Evolutionary conservation across 2,113 vertebrate genomes (phyloP).

Genomic region (Percopsis transmontana): DNA sequence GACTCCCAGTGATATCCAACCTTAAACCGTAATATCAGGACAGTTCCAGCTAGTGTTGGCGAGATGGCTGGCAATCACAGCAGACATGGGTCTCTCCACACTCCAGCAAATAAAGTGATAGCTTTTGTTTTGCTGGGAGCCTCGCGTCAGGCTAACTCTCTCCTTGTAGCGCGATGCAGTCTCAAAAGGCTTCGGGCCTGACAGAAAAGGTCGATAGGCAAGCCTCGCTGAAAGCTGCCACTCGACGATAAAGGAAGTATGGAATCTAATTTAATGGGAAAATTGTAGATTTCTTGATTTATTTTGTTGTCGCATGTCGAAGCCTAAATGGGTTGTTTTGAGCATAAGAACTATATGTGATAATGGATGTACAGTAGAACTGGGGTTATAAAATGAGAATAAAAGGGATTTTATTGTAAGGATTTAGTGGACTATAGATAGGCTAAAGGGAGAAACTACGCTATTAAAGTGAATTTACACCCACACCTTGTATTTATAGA

Average conservation of each 20-base stretch:
- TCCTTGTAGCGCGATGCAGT: slow-evolving; percentile 20
- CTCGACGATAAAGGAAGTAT: slow-evolving; percentile 28
- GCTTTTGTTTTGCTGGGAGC: slow-evolving; percentile 38
- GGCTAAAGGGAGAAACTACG: too few species aligned
- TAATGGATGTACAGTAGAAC: too few species aligned
- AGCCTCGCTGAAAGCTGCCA: slow-evolving; percentile 47
- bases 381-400: too few species aligned
- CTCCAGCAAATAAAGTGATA: slow-evolving; percentile 45
- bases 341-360: too few species aligned
- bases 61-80: slow-evolving; percentile 34
- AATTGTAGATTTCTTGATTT: too few species aligned
- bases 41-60: slow-evolving; percentile 10
- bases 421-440: too few species aligned
- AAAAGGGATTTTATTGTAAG: too few species aligned
- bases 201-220: slow-evolving; percentile 58
- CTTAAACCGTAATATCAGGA: slow-evolving; percentile 28
- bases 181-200: slow-evolving; percentile 39
- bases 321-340: too few species aligned
- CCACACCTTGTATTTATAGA: too few species aligned
- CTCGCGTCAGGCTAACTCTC: slow-evolving; percentile 25
- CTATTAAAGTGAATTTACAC: too few species aligned
- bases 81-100: slow-evolving; percentile 22
- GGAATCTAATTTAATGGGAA: slow-evolving; percentile 46
- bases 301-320: too few species aligned
- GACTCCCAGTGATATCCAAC: slow-evolving; percentile 33